Percentiles rank a stretch among this genome's conserved stretches.
Evolutionary conservation across 2,888 invertebrate genomes (phyloP).

Genomic region (Vanessa cardui): DNA sequence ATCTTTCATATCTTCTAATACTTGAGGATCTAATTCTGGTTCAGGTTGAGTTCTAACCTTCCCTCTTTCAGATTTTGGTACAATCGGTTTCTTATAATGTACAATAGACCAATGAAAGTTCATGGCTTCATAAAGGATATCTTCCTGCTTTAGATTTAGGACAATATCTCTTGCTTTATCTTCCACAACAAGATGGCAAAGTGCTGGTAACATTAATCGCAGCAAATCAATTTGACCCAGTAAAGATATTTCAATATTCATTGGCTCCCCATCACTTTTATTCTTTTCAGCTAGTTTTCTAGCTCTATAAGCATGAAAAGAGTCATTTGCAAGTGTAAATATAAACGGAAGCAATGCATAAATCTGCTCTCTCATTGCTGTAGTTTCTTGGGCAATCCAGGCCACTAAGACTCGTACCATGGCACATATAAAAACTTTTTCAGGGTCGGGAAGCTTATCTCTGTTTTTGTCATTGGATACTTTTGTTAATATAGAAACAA

Average conservation of each 20-base stretch:
- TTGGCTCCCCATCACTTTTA: constrained; percentile 81
- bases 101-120: constrained; percentile 94
- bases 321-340: constrained; percentile 90
- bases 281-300: constrained; percentile 87
- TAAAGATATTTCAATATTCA: constrained; percentile 71
- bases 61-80: constrained; percentile 90
- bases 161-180: constrained; percentile 92
- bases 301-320: constrained; percentile 88
- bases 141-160: constrained; percentile 89
- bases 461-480: constrained; percentile 89
- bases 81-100: constrained; percentile 91
- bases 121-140: constrained; percentile 89
- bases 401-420: constrained; percentile 92
- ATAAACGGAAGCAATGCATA: constrained; percentile 92
- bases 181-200: constrained; percentile 96
- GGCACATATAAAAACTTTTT: constrained; percentile 91
- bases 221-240: constrained; percentile 87
- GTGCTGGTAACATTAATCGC: constrained; percentile 91
- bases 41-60: constrained; percentile 89
- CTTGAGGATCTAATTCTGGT: constrained; percentile 87
- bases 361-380: constrained; percentile 92
- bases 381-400: constrained; percentile 96
- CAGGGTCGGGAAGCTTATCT: constrained; percentile 85
- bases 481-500: constrained; percentile 88
- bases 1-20: constrained; percentile 92